Conservation (phyloP, 1,140 invertebrate genomes). For the Copidosoma floridanum region DNA sequence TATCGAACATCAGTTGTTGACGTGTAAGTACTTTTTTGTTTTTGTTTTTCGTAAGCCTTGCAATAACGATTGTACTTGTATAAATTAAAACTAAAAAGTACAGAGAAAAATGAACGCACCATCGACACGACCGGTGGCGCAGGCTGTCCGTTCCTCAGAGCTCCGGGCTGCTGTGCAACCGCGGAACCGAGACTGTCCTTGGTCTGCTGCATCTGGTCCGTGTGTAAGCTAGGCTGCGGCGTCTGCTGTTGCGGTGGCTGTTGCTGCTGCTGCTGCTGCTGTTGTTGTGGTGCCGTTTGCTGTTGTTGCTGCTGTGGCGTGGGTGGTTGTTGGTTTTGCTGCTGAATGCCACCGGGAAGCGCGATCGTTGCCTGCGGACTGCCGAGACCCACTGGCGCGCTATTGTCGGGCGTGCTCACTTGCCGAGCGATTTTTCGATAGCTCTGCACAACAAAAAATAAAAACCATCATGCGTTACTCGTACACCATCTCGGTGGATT, state of each 20-base stretch:
- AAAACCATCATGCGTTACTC: no score
- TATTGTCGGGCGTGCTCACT: slow-evolving; percentile 55
- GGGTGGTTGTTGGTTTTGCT: slow-evolving; percentile 45
- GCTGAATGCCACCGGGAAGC: slow-evolving; percentile 48
- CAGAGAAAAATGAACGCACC: slow-evolving; percentile 38
- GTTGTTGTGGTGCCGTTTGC: slow-evolving; percentile 31
- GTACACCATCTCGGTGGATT: no score
- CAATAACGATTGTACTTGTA: not conserved
- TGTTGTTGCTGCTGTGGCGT: slow-evolving; percentile 53
- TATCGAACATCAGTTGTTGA: no score
- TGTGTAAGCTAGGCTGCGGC: slow-evolving; percentile 37
- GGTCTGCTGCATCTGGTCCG: slow-evolving; percentile 55
- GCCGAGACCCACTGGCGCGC: slow-evolving; percentile 50
- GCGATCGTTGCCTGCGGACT: slow-evolving; percentile 53
- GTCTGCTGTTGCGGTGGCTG: slow-evolving; percentile 26
- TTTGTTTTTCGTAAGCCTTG: not conserved
- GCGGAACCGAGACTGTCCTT: slow-evolving; percentile 53
- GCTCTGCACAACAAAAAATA: slow-evolving; percentile 45
- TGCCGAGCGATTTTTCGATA: slow-evolving; percentile 55
- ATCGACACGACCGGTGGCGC: slow-evolving; percentile 54
- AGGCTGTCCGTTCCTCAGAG: slow-evolving; percentile 52
- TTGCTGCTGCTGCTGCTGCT: slow-evolving; percentile 26
- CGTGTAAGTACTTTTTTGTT: no score
- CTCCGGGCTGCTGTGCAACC: slow-evolving; percentile 49
- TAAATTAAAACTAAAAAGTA: no score